Conservation (phyloP, 1,140 invertebrate genomes). For the Spodoptera litura region DNA sequence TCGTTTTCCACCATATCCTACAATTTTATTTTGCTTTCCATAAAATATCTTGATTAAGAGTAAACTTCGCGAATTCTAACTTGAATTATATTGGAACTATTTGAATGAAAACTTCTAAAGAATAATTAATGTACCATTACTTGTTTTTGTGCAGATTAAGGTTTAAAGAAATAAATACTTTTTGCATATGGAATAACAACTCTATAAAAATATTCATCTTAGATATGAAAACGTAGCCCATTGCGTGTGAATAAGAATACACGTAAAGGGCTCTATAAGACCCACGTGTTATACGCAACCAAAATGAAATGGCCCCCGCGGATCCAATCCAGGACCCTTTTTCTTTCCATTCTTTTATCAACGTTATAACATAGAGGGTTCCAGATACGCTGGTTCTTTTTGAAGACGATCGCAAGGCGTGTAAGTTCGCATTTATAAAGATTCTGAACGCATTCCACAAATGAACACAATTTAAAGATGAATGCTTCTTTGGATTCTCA, state of each 20-base stretch:
- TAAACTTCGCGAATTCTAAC: no score
- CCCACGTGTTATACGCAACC: conserved; percentile 61
- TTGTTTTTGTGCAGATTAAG: no score
- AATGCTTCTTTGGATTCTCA: conserved; percentile 76
- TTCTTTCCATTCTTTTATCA: conserved; percentile 50
- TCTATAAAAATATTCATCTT: conserved; percentile 54
- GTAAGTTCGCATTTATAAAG: conserved; percentile 81
- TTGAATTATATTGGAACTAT: no score
- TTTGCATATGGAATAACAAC: conserved; percentile 18
- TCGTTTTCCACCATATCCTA: no score
- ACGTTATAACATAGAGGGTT: conserved; percentile 46
- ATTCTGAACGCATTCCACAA: conserved; percentile 78
- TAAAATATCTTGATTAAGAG: no score
- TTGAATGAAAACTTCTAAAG: no score
- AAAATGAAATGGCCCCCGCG: conserved; percentile 63
- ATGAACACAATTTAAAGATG: conserved; percentile 84
- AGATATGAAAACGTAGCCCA: conserved; percentile 63
- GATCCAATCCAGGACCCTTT: conserved; percentile 23
- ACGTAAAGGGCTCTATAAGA: conserved; percentile 67
- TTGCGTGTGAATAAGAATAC: conserved; percentile 77
- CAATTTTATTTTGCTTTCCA: no score
- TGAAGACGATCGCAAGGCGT: conserved; percentile 65
- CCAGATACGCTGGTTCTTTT: conserved; percentile 56
- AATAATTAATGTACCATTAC: no score
- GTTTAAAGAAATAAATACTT: no score